Evolutionary conservation across 2,888 invertebrate species (phyloP), one percentile per base, ranked within the genome.

Genomic region (Hofmannophila pseudospretella): DNA sequence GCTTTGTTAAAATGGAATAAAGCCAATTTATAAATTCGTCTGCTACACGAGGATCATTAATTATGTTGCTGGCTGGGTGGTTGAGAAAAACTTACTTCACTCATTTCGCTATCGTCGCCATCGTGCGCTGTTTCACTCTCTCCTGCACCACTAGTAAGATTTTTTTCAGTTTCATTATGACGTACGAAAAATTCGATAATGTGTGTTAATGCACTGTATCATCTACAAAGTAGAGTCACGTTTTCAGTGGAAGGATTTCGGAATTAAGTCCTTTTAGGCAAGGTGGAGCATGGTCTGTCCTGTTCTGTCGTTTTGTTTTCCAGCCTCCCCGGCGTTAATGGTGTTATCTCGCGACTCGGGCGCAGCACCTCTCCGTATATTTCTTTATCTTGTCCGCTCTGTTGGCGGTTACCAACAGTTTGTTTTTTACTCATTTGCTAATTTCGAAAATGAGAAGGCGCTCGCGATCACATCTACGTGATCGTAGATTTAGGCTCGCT

Each of bases 41-140:
- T 73, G 70, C 75, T 65, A 81, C 82, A 79, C 81, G 79, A 78
- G 68, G 71, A 65, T 75, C 86, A 86, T 86, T 86, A 86, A 86
- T 86, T 86, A 86, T 86, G 86, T 86, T 86, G 86, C 86, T 82
- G 84, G 77, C 78, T 86, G 85, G 85, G 86, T 86, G 86, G 86
- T 82, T 86, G 77, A 79, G 85, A 85, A 84, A 85, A 84, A 77
- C 80, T 81, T 79, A 81, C 84, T 85, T 78, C 79, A 81, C 85
- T 85, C 85, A 86, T 85, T 85, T 70, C 67, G 72, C 74, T 86
- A 86, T 85, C 85, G 65, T 68, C 75, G 60, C 76, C 67, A 85
- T 86, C 86, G 62, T 65, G 45, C 54, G 51, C 69, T 54, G 62
- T 84, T 80, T 66, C 67, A 65, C 64, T 84, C 70, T 48, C 69